Evolutionary conservation across 1,140 invertebrate genomes (phyloP), one percentile per base, ranked within the genome.

Genomic region (Euura saliciscinereae): DNA sequence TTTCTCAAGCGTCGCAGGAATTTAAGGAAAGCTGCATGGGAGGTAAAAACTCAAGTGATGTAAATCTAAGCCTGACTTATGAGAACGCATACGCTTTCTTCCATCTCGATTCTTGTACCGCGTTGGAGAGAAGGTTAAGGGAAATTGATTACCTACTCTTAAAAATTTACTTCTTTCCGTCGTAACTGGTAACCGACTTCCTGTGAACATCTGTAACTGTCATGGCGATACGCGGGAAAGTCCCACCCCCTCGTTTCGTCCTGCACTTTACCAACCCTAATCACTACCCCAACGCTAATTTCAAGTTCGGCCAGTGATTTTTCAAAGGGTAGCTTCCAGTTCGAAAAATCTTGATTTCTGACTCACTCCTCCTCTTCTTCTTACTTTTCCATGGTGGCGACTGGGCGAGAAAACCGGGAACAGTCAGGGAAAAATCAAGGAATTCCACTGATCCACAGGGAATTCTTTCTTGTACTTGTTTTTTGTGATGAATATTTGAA

Each of bases 181-280:
- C 68, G 68, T 45, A 45, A 69, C 68, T 69, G 42, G 42, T 44
- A 69, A 69, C 10, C 45, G 68, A 69, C 68, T 69, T 69, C 68
- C 68, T 69, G 68, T 46, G 44, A 69, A 44, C 68, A 69, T 69
- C 68, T 69, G 68, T 69, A 69, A 69, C 68, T 69, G 68, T 69
- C 68, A 44, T 46, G 44, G 68, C n/a, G 44, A 11, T 44, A 6
- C n/a, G 4, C 11, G 68, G 68, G n/a, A 69, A 44, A 28, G 44
- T 69, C 68, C 68, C 68, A 69, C 68, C 68, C 68, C 6, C 43
- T 69, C 68, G 68, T 69, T 69, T 28, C 68, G 68, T 11, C 8
- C n/a, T 69, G 45, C 68, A 69, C 68, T 44, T 69, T 69, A 46
- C 43, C 43, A 46, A 46, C 43, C 68, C 68, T 69, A 69, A 69